phyloP scores from a whole-genome alignment of 53 echinoderm and acorn worm species.

The Luidia sarsii region DNA sequence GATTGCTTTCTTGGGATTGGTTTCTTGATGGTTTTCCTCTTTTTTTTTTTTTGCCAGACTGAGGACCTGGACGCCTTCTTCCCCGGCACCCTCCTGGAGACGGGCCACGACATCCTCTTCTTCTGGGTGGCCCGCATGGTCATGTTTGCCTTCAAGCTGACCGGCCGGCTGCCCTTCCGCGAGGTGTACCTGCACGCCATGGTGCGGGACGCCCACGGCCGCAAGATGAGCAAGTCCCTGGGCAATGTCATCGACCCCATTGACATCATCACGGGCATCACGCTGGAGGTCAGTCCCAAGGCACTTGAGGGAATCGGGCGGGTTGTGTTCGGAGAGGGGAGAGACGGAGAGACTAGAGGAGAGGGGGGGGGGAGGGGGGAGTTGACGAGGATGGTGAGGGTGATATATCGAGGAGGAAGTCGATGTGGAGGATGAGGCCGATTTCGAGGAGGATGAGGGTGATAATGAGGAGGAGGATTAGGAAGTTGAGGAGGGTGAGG shows the following conservation, averaged over 20 bases:
- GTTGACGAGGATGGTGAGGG: too few relatives aligned
- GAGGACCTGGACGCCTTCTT: conserved; percentile 80
- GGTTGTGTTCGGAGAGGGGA: too few relatives aligned
- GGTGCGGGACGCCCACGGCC: conserved; percentile 95
- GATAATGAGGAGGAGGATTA: too few relatives aligned
- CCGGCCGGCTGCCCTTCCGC: conserved; percentile 78
- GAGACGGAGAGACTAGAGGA: too few relatives aligned
- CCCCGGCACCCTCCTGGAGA: conserved; percentile 93
- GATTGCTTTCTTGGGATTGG: neutral
- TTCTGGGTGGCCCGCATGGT: conserved; percentile 98
- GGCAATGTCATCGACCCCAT: conserved; percentile 98
- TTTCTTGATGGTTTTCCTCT: too few relatives aligned
- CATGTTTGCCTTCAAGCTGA: conserved; percentile 88
- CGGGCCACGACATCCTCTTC: conserved; percentile 94
- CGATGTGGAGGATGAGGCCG: too few relatives aligned
- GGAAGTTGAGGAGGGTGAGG: too few relatives aligned
- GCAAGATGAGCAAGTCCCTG: conserved; percentile 99
- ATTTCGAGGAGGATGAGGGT: too few relatives aligned
- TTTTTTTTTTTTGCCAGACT: conserved; percentile 11
- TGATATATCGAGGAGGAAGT: too few relatives aligned
- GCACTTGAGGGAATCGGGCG: too few relatives aligned
- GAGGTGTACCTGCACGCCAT: conserved; percentile 88
- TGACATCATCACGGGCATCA: conserved; percentile 87
- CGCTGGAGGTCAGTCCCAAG: conserved; percentile 82
- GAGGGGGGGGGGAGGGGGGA: too few relatives aligned